phyloP scores from a whole-genome alignment of 2,888 invertebrate genomes.

The Cistogaster globosa region DNA sequence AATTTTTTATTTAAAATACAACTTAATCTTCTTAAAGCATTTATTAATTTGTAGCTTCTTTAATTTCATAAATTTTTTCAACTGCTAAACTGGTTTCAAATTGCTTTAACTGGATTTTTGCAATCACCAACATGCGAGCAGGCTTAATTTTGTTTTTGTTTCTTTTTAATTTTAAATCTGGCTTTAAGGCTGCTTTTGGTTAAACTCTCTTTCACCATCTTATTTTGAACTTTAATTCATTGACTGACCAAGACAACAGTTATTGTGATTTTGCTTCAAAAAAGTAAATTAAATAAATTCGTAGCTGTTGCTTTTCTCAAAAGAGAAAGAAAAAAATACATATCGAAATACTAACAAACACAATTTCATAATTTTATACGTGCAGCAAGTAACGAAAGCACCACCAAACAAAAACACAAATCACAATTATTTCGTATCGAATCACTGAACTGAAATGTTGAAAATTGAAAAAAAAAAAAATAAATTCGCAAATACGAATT shows the following conservation, averaged over 20 bases:
- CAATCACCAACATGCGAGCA: not conserved
- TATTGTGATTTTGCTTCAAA: conserved; percentile 33
- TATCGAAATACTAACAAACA: conserved; percentile 5
- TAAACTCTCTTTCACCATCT: not conserved
- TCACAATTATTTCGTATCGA: conserved; percentile 47
- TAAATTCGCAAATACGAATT: not conserved
- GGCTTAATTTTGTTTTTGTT: not conserved
- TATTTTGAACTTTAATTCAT: conserved; percentile 32
- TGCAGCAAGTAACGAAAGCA: conserved; percentile 19
- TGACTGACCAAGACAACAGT: conserved; percentile 41
- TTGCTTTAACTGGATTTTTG: conserved; percentile 1
- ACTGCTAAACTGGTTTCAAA: conserved; percentile 23
- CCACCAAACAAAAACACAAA: not conserved
- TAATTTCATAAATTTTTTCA: conserved; percentile 2
- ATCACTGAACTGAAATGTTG: conserved; percentile 51
- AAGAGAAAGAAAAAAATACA: not conserved
- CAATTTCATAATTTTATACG: conserved; percentile 44
- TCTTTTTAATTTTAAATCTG: not conserved
- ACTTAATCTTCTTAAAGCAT: too few relatives aligned
- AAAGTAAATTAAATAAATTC: too few relatives aligned
- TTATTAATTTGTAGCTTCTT: not conserved
- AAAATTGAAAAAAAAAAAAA: conserved; percentile 12
- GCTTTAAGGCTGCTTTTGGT: conserved; percentile 23
- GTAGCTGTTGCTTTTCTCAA: not conserved
- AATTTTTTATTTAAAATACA: too few relatives aligned